A percentile compares a stretch with the other conserved stretches of the same genome.
Conservation (phyloP, 1,140 invertebrate species). For the Eupristina koningsbergeri region DNA sequence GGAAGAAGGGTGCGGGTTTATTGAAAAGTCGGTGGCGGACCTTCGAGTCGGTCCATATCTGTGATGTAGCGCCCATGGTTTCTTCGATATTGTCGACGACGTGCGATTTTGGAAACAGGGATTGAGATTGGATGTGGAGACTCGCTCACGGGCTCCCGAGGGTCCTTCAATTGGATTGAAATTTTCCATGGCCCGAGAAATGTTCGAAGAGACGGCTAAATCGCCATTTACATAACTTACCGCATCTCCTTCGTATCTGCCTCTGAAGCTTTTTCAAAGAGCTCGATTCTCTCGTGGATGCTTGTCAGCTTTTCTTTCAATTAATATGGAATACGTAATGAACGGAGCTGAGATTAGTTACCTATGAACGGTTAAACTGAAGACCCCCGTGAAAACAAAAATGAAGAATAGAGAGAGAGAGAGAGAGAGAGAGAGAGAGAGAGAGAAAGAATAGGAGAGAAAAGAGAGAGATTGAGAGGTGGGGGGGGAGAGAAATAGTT, state of each 20-base stretch:
- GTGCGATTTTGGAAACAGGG: slow-evolving; percentile 20
- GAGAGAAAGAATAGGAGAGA: slow-evolving; percentile 30
- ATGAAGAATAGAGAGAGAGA: neutral
- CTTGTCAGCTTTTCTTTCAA: neutral
- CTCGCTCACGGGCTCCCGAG: slow-evolving; percentile 17
- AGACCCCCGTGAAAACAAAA: slow-evolving; percentile 52
- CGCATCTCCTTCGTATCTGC: neutral
- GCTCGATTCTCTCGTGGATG: neutral
- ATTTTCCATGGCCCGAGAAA: slow-evolving; percentile 25
- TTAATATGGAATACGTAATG: neutral
- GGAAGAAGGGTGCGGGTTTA: slow-evolving; percentile 28
- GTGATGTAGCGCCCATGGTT: slow-evolving; percentile 38
- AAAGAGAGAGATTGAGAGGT: slow-evolving; percentile 14
- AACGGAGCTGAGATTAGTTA: neutral
- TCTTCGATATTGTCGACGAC: slow-evolving; percentile 30
- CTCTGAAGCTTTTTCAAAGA: neutral
- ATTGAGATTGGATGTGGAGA: slow-evolving; percentile 45
- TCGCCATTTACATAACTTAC: slow-evolving; percentile 46
- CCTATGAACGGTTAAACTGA: neutral
- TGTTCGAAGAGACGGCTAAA: slow-evolving; percentile 24
- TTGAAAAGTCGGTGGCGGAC: slow-evolving; percentile 48
- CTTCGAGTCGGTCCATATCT: slow-evolving; percentile 42
- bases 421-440: slow-evolving; percentile 10
- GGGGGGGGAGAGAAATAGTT: slow-evolving; percentile 49
- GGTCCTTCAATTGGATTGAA: slow-evolving; percentile 40